Base-by-base conservation (phyloP, 2,113 vertebrate species). In the Brachionichthys hirsutus region DNA sequence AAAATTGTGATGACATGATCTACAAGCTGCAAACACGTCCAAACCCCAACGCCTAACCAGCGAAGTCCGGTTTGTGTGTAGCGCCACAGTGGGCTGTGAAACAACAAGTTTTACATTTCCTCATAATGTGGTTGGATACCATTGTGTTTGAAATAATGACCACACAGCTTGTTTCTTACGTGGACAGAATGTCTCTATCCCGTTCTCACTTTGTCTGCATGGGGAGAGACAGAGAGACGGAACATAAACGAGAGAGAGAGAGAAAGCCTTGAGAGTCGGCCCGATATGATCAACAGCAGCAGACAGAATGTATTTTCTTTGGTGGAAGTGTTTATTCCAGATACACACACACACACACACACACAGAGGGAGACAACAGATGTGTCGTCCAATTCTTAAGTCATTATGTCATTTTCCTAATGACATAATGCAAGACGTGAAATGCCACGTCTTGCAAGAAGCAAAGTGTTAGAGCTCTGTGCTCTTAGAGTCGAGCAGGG, bases 111-210 rank as follows among this genome's bases (percentile, higher is more conserved):
- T 71, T 38, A 48, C 61, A 45, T 68, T 74, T 50, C 47, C 24
- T 41, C 67, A 52, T 60, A 53, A 69, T 48, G 40, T 12, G 12
- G 12, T 52, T 71, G 47, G 58, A 80, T 63, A 57, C 74, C 47
- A 58, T n/a, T 53, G 30, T 55, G 51, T 35, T 74, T 63, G 64
- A 78, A 75, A 55, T 71, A 60, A 69, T 54, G n/a, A 5, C 18
- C 50, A 43, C 20, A 30, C 24, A 30, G 3, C 8, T 30, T 30
- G 24, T 13, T 20, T 54, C 30, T 76, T 69, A 43, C 60, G 17
- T 17, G 54, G 59, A 49, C 16, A 36, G 24, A 38, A 38, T 38
- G 10, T 38, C 36, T 38, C 36, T 38, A 10, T 38, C 36, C 36
- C 6, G 8, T 38, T 38, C 36, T 38, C 36, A 10, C 20, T 65